phyloP scores from a whole-genome alignment of 2,113 vertebrate species.

The Periophthalmus modestus region DNA sequence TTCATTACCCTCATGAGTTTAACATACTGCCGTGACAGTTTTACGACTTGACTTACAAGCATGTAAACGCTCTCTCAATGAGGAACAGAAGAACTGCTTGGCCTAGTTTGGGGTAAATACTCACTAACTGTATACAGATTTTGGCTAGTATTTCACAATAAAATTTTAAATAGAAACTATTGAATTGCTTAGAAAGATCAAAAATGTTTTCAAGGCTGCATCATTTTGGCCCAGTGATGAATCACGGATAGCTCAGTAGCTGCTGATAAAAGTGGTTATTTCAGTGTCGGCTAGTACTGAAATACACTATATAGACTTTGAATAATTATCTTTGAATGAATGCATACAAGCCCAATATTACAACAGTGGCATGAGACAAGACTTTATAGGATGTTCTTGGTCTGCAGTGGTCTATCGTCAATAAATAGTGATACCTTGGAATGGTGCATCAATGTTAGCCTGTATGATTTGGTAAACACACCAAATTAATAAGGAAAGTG shows the following conservation, averaged over 20 bases:
- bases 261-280: too few species aligned
- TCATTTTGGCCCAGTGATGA: too few species aligned
- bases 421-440: too few species aligned
- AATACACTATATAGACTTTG: too few species aligned
- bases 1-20: constrained; percentile 49
- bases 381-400: background rate
- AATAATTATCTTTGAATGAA: too few species aligned
- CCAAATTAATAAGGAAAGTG: too few species aligned
- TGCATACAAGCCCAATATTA: background rate
- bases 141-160: constrained; percentile 15
- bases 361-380: background rate
- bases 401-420: background rate
- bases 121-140: constrained; percentile 1
- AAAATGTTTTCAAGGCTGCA: too few species aligned
- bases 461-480: too few species aligned
- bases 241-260: too few species aligned
- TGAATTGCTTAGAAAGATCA: too few species aligned
- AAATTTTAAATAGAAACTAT: background rate
- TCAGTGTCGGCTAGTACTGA: too few species aligned
- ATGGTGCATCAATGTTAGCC: too few species aligned
- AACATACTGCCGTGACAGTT: constrained; percentile 49
- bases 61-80: constrained; percentile 53
- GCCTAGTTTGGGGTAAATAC: constrained; percentile 28
- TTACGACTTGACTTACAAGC: constrained; percentile 65
- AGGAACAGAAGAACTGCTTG: constrained; percentile 40